Evolutionary conservation across 2,888 invertebrate species (phyloP).

Genomic region (Coleophora deauratella): DNA sequence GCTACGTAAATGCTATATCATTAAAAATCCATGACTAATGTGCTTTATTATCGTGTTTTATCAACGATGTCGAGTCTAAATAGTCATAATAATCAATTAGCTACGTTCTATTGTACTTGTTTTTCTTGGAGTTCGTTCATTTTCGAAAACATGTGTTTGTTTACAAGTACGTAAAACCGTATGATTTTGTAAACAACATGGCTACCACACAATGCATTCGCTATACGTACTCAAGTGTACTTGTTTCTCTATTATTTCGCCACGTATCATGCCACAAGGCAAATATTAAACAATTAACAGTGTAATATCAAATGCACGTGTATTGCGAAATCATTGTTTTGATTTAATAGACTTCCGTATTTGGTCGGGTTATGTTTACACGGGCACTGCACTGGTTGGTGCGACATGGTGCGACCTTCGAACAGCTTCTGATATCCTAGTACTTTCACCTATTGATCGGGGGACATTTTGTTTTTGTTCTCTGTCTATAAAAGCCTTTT

Average conservation of each 20-base stretch:
- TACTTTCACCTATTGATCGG: conserved; percentile 35
- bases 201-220: no score
- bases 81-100: conserved; percentile 15
- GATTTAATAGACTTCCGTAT: conserved; percentile 26
- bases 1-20: conserved; percentile 36
- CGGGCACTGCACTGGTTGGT: background rate
- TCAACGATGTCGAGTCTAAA: conserved; percentile 21
- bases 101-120: conserved; percentile 8
- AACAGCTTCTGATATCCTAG: conserved; percentile 29
- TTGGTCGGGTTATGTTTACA: conserved; percentile 21
- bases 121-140: conserved; percentile 21
- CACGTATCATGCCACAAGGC: no score
- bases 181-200: no score
- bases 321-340: conserved; percentile 7
- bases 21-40: conserved; percentile 41
- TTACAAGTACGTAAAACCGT: conserved; percentile 15
- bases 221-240: no score
- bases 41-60: conserved; percentile 27
- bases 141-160: conserved; percentile 27
- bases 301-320: background rate
- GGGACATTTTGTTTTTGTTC: conserved; percentile 26
- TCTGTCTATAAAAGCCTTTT: conserved; percentile 30
- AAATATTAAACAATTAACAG: no score
- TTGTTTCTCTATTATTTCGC: no score
- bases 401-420: conserved; percentile 16